Evolutionary conservation across 2,113 vertebrate species (phyloP).

Genomic region (Globicephala melas): DNA sequence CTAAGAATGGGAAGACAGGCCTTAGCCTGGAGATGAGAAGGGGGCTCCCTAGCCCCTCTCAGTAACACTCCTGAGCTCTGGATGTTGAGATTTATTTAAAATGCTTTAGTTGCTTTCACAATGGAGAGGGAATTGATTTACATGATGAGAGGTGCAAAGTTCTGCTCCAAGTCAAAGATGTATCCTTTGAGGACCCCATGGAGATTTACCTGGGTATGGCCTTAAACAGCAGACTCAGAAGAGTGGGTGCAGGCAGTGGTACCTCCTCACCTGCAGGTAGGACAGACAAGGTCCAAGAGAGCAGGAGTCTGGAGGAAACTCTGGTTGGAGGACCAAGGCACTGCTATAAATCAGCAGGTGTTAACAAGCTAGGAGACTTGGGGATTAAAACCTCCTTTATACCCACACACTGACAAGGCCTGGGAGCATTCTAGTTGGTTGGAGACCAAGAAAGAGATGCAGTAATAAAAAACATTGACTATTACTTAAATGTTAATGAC

Average conservation of each 20-base stretch:
- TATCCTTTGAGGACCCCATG: not conserved
- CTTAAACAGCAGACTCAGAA: not conserved
- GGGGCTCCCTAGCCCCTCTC: fast-evolving
- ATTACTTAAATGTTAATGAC: not conserved
- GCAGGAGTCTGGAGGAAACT: not conserved
- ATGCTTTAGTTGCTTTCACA: not conserved
- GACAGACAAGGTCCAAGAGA: too few relatives aligned
- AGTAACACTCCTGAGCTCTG: not conserved
- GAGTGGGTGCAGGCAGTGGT: fast-evolving
- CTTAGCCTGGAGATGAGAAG: not conserved
- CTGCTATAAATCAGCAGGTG: not conserved
- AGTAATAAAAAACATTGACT: not conserved
- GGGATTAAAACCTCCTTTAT: not conserved
- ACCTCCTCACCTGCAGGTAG: too few relatives aligned
- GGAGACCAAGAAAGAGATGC: not conserved
- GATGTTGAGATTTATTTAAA: not conserved
- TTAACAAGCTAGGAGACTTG: too few relatives aligned
- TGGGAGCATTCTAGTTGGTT: not conserved
- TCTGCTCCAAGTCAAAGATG: not conserved
- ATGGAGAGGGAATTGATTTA: not conserved
- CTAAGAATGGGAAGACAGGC: not conserved
- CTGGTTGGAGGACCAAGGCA: not conserved
- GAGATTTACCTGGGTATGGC: fast-evolving
- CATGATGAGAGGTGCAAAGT: fast-evolving
- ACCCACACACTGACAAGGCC: not conserved